Evolutionary conservation across 2,113 vertebrate species (phyloP).

Genomic region (Heloderma charlesbogerti): DNA sequence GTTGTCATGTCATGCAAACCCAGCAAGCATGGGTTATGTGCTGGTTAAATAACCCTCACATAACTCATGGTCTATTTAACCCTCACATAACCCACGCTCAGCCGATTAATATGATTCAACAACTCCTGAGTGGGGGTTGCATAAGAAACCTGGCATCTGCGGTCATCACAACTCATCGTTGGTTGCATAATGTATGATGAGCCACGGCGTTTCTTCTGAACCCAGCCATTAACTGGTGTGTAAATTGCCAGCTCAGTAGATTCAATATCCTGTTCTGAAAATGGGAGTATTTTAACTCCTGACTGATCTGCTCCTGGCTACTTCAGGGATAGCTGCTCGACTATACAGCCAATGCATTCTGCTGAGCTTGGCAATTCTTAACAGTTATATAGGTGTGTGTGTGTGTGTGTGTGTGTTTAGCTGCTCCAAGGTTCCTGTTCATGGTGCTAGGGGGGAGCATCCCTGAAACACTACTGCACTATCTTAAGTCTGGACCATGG

Average conservation of each 20-base stretch:
- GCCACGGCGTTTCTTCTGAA: too few species aligned
- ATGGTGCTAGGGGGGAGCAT: background rate
- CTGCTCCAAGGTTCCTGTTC: background rate
- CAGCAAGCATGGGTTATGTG: too few species aligned
- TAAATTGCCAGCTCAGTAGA: background rate
- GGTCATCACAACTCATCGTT: too few species aligned
- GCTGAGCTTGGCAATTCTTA: background rate
- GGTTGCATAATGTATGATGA: too few species aligned
- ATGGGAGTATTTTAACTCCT: background rate
- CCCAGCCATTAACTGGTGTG: rapidly evolving
- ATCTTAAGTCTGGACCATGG: background rate
- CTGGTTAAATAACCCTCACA: too few species aligned
- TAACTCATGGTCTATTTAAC: too few species aligned
- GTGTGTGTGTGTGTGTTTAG: background rate
- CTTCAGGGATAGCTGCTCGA: slow-evolving; percentile 12
- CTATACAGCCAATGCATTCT: slow-evolving; percentile 18
- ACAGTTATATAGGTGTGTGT: background rate
- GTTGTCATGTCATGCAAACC: too few species aligned
- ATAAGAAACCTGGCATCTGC: too few species aligned
- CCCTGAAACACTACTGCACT: background rate
- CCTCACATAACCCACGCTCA: too few species aligned
- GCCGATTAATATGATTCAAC: too few species aligned
- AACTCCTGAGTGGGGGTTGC: too few species aligned
- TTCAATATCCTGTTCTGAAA: slow-evolving; percentile 32
- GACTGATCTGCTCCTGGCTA: background rate